A percentile compares a stretch with the other conserved stretches of the same genome.
Evolutionary conservation across 2,888 invertebrate species (phyloP).

Genomic region (Tenthredo distinguenda): DNA sequence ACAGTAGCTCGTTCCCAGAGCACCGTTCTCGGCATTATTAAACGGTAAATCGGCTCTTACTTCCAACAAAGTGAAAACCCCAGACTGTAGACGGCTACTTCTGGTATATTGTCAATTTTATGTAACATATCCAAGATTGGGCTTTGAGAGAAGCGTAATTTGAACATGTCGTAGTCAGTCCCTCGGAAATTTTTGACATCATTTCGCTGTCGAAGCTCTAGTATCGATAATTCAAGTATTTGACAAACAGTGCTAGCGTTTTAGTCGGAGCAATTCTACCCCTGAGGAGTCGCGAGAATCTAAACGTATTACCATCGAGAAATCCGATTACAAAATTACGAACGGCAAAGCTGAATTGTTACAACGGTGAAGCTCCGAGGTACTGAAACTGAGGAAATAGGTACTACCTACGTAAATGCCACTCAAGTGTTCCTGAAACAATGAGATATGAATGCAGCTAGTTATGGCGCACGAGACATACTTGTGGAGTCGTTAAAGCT

Average conservation of each 20-base stretch:
- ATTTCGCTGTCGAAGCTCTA: not conserved
- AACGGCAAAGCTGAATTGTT: not conserved
- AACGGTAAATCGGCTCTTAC: slow-evolving; percentile 58
- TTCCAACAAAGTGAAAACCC: slow-evolving; percentile 49
- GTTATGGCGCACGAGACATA: slow-evolving; percentile 19
- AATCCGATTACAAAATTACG: slow-evolving; percentile 22
- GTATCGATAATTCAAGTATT: not conserved
- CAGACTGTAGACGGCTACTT: slow-evolving; percentile 2
- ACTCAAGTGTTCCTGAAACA: slow-evolving; percentile 26
- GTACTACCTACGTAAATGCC: not conserved
- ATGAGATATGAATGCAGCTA: slow-evolving; percentile 32
- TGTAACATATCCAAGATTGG: not conserved
- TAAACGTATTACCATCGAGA: not conserved
- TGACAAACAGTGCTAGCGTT: not conserved
- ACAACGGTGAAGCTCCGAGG: not conserved
- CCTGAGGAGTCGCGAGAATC: not conserved
- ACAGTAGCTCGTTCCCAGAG: slow-evolving; percentile 42
- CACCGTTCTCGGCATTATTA: slow-evolving; percentile 57
- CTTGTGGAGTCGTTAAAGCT: slow-evolving; percentile 20
- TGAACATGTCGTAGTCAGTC: not conserved
- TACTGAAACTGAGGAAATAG: slow-evolving; percentile 1
- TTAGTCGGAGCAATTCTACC: not conserved
- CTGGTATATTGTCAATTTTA: slow-evolving; percentile 17
- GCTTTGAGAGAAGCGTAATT: not conserved
- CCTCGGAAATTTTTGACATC: not conserved